phyloP scores from a whole-genome alignment of 2,888 invertebrate genomes.

The Julus scanicus region DNA sequence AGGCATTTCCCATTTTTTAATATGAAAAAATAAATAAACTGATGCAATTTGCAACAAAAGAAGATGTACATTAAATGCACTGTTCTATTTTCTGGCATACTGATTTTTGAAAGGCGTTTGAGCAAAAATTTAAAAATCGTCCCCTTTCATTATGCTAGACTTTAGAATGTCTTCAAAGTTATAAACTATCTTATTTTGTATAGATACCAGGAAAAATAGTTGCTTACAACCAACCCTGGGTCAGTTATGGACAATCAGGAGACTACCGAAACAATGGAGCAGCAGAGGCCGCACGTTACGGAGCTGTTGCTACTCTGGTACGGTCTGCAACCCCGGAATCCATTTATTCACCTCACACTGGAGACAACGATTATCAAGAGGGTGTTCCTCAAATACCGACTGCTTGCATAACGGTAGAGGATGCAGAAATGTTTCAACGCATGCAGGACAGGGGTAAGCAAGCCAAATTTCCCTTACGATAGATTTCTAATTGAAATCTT shows the following conservation, averaged over 20 bases:
- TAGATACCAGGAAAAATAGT: slow-evolving; percentile 65
- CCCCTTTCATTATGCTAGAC: no score
- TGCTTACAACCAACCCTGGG: slow-evolving; percentile 65
- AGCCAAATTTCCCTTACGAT: no score
- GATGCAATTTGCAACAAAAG: no score
- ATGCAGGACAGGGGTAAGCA: slow-evolving; percentile 63
- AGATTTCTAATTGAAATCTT: neutral
- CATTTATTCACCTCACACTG: slow-evolving; percentile 66
- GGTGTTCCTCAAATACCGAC: slow-evolving; percentile 59
- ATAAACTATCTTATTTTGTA: neutral
- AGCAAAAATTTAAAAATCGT: neutral
- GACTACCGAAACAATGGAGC: slow-evolving; percentile 64
- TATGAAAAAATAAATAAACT: no score
- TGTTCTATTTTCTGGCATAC: no score
- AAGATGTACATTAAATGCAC: no score
- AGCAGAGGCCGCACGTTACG: slow-evolving; percentile 63
- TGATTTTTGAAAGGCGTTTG: no score
- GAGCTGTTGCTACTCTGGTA: slow-evolving; percentile 65
- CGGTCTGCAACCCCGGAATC: slow-evolving; percentile 65
- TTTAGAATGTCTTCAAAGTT: no score
- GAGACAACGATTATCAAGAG: slow-evolving; percentile 61
- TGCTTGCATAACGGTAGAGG: slow-evolving; percentile 65
- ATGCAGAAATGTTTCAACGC: slow-evolving; percentile 65
- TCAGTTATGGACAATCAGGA: slow-evolving; percentile 63
- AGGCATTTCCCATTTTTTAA: neutral